A percentile compares a stretch with the other conserved stretches of the same genome.
Conservation (phyloP, 2,113 vertebrate species). For the Brachyhypopomus gauderio region DNA sequence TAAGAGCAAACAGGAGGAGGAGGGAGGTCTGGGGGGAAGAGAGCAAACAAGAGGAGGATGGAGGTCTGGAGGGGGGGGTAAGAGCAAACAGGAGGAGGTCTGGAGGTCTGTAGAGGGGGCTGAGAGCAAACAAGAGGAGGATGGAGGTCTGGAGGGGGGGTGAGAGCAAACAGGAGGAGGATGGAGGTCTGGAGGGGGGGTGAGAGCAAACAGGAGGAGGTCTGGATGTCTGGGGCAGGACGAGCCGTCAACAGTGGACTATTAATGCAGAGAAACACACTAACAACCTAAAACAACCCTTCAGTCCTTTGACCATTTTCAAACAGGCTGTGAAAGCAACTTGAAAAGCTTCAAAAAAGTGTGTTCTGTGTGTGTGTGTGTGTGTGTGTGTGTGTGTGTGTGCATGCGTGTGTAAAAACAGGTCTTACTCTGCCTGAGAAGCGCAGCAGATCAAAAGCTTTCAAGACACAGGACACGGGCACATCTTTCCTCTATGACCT, state of each 20-base stretch:
- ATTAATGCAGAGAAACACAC: not conserved
- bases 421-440: conserved; percentile 3
- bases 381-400: conserved; percentile 24
- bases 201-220: too few relatives aligned
- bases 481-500: conserved; percentile 42
- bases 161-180: not conserved
- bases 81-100: too few relatives aligned
- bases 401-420: conserved; percentile 10
- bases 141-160: too few relatives aligned
- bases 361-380: conserved; percentile 12
- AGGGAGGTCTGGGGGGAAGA: too few relatives aligned
- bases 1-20: too few relatives aligned
- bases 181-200: not conserved
- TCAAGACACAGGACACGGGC: conserved; percentile 18
- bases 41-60: too few relatives aligned
- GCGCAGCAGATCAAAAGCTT: conserved; percentile 43
- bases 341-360: not conserved
- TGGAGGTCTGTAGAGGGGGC: too few relatives aligned
- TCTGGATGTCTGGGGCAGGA: not conserved
- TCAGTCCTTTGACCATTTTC: not conserved
- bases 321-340: conserved; percentile 2
- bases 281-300: conserved; percentile 4
- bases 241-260: not conserved
- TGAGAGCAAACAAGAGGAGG: too few relatives aligned
- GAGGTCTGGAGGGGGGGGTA: too few relatives aligned